phyloP scores from a whole-genome alignment of 2,888 invertebrate species.

The Drosophila pseudotalamancana region DNA sequence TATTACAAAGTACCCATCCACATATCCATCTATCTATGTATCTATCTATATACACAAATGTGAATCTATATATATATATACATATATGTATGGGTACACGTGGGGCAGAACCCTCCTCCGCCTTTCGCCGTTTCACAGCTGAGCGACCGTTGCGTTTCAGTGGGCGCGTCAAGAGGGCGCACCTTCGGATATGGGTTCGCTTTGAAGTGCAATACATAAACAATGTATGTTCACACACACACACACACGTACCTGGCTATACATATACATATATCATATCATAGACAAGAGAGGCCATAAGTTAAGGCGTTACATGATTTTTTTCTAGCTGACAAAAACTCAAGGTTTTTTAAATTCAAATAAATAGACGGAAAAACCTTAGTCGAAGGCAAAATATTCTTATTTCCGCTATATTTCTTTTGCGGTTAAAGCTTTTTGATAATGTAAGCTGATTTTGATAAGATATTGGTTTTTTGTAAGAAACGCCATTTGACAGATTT shows the following conservation, averaged over 20 bases:
- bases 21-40: constrained; percentile 6
- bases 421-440: too few species aligned
- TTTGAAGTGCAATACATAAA: constrained; percentile 23
- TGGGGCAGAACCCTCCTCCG: constrained; percentile 5
- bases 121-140: constrained; percentile 39
- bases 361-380: neutral
- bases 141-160: constrained; percentile 26
- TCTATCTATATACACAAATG: neutral
- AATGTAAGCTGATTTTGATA: too few species aligned
- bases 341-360: constrained; percentile 39
- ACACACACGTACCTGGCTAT: neutral
- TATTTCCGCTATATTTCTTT: too few species aligned
- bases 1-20: constrained; percentile 32
- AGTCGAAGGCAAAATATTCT: too few species aligned
- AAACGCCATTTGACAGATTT: too few species aligned
- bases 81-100: neutral
- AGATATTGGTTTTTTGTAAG: too few species aligned
- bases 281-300: constrained; percentile 32
- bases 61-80: neutral
- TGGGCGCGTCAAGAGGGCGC: constrained; percentile 30
- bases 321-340: constrained; percentile 38
- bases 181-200: constrained; percentile 36
- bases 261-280: constrained; percentile 7
- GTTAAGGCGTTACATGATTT: constrained; percentile 30
- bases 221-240: neutral